Conservation (phyloP, 2,888 invertebrate species). For the Dryococelus australis region DNA sequence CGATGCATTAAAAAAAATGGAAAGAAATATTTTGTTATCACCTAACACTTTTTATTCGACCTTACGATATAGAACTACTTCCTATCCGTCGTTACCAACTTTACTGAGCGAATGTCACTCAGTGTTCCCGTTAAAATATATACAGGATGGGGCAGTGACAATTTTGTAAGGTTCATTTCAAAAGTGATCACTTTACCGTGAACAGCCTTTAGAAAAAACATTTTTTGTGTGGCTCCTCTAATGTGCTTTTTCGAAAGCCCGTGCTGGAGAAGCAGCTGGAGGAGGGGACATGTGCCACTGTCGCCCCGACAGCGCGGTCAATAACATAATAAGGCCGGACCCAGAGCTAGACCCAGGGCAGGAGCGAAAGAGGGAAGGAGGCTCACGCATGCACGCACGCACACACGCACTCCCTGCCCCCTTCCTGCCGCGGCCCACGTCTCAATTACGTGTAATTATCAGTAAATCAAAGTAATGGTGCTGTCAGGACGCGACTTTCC, state of each 20-base stretch:
- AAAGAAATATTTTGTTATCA: no score
- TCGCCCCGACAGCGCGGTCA: not conserved
- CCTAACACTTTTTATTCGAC: no score
- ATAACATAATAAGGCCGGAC: not conserved
- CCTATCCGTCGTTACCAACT: no score
- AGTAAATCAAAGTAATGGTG: conserved; percentile 4
- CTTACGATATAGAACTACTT: no score
- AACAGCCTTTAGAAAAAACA: no score
- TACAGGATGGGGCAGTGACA: no score
- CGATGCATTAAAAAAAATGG: no score
- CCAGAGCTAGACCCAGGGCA: not conserved
- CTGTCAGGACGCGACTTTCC: not conserved
- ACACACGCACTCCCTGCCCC: not conserved
- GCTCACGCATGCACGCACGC: not conserved
- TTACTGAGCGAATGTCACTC: no score
- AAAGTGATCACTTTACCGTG: no score
- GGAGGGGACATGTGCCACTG: not conserved
- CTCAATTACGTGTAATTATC: conserved; percentile 10
- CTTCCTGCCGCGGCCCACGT: not conserved
- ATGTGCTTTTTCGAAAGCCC: not conserved
- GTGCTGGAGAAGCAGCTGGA: not conserved
- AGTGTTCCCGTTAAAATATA: no score
- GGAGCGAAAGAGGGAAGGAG: not conserved
- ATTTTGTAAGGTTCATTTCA: no score
- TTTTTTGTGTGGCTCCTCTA: no score